Conservation (phyloP, 2,888 invertebrate species). For the Cataglyphis albicans region DNA sequence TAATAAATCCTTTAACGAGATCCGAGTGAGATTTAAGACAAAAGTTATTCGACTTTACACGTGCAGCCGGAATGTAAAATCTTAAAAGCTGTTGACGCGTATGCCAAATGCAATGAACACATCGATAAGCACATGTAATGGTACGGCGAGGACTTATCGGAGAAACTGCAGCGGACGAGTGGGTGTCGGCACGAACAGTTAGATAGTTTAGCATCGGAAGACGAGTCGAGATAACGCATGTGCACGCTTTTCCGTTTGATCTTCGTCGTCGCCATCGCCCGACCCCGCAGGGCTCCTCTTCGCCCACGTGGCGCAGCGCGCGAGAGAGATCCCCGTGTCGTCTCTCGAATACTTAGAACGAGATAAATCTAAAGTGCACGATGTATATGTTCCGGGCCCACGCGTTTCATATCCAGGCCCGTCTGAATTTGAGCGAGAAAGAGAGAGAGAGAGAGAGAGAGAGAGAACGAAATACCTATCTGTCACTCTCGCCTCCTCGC, state of each 20-base stretch:
- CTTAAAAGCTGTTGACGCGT: background rate
- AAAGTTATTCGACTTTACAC: background rate
- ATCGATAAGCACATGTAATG: constrained; percentile 27
- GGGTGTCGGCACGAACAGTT: constrained; percentile 38
- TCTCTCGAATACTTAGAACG: constrained; percentile 77
- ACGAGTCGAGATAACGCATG: constrained; percentile 32
- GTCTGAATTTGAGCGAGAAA: constrained; percentile 14
- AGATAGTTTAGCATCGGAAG: constrained; percentile 49
- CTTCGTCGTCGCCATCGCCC: constrained; percentile 20
- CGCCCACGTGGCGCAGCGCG: constrained; percentile 43
- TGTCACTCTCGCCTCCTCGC: constrained; percentile 2
- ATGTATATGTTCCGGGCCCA: constrained; percentile 51
- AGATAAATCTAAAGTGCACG: constrained; percentile 79
- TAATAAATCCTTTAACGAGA: background rate
- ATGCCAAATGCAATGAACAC: background rate
- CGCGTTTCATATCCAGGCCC: constrained; percentile 51
- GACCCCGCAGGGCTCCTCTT: constrained; percentile 12
- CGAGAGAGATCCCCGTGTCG: constrained; percentile 27
- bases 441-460: constrained; percentile 26
- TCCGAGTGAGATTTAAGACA: background rate
- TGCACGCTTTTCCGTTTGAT: constrained; percentile 65
- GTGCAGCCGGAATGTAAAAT: background rate
- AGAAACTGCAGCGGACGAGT: constrained; percentile 27
- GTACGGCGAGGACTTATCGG: constrained; percentile 15
- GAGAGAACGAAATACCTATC: constrained; percentile 12